Conservation (phyloP, 2,797 vertebrate genomes). For the Sebastes hopkinsi region DNA sequence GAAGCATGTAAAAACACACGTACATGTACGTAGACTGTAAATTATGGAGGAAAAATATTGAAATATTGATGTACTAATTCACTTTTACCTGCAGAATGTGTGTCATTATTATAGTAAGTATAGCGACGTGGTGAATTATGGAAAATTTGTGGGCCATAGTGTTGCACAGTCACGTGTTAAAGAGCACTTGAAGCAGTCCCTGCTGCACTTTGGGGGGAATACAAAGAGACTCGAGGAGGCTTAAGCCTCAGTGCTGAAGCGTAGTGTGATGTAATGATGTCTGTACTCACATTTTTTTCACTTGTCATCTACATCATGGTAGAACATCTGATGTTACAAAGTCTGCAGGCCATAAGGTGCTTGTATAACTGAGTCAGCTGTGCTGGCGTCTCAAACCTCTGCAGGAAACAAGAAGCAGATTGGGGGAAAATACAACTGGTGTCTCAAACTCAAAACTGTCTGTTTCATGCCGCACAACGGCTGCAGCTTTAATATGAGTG, state of each 20-base stretch:
- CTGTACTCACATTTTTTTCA: background rate
- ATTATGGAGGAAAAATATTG: background rate
- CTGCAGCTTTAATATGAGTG: background rate
- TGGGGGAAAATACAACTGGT: background rate
- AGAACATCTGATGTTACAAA: background rate
- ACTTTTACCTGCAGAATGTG: background rate
- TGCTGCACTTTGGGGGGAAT: background rate
- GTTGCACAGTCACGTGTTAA: background rate
- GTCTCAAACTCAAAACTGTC: too few relatives aligned
- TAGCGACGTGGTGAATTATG: background rate
- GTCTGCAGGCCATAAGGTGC: background rate
- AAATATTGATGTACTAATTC: background rate
- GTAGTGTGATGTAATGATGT: background rate
- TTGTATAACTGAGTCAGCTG: background rate
- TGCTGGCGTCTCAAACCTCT: background rate
- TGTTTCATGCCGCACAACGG: conserved; percentile 10
- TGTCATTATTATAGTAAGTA: background rate
- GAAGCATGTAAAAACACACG: background rate
- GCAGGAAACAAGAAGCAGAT: background rate
- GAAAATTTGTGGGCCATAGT: background rate
- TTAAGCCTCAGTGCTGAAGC: background rate
- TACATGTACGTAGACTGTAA: background rate
- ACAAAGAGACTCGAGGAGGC: background rate
- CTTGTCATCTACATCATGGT: background rate
- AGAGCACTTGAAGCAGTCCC: background rate